Evolutionary conservation across 2,113 vertebrate genomes (phyloP), one percentile per base, ranked within the genome.

Genomic region (Brachyhypopomus occidentalis): DNA sequence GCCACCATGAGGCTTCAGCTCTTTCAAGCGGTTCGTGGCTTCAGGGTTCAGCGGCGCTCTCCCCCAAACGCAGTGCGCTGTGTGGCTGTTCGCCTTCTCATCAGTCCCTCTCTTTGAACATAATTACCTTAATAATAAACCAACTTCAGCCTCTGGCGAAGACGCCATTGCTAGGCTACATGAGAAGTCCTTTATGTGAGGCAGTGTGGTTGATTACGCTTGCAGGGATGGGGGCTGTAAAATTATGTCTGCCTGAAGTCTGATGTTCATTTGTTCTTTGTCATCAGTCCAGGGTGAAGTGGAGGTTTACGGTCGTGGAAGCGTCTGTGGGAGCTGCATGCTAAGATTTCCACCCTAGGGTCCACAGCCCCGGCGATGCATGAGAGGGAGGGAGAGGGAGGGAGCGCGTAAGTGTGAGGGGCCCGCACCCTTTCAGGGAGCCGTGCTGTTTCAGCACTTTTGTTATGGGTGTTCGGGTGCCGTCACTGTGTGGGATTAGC

Each of bases 1-100:
- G 73, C 62, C 52, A 72, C 72, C 52, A 73, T 72, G 73, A 83
- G 79, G 69, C 55, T 41, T 79, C 41, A 38, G 78, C n/a, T 79
- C 64, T 83, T 77, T 84, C 81, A 84, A 86, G 82, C 60, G 74
- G 88, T 86, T 83, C 86, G 87, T 86, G 84, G 84, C 77, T 82
- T 36, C 80, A 78, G 59, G 76, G 66, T 80, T 79, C 63, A 71
- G 38, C 52, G n/a, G 64, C 75, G 45, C 80, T 70, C 56, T 71
- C 9, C 72, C 41, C 19, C 45, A 82, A 85, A 77, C 80, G 81
- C 83, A 84, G 77, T 82, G 16, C 79, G 82, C 70, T 79, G 71
- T 77, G 38, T 86, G 77, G 80, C 45, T 71, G 70, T 86, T 79
- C 79, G 58, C 55, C 55, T 69, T 71, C 80, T 75, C 60, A 76